Evolutionary conservation across 92 coral and sea anemone genomes (phyloP), one percentile per base, ranked within the genome.

Genomic region (Muricea muricata): DNA sequence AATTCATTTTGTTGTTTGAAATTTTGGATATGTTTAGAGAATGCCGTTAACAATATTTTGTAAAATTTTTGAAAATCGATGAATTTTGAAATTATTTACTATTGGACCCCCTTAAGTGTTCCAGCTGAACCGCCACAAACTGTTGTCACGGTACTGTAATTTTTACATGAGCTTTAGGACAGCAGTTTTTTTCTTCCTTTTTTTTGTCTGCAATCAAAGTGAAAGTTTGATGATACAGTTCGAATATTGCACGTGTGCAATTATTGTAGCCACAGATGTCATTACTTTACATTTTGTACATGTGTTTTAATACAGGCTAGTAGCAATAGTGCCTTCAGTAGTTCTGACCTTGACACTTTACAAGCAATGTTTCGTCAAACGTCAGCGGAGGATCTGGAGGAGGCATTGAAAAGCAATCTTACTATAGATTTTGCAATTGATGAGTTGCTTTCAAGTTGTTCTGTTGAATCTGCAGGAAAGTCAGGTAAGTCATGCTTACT

Each of bases 351-450:
- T 10, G 9, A 35, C 7, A 39, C 56, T 4, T 50, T 46, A 25
- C 61, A 75, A 21, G 61, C 63, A 50, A 75, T 75, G 61, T 75
- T 75, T 42, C 80, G 65, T 25, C 39, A 46, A 4, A 48, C 61
- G 12, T 30, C 80, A 46, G 80, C 6, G 14, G 80, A 46, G 24
- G 32, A 25, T 50, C 20, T 75, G 28, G 80, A 75, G 55, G 61
- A 23, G 30, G 63, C 80, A 17, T 42, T 75, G 25, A 46, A 8
- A 11, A 75, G 63, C 55, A 75, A 75, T 26, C 34, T 75, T 0
- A 75, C 30, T 5, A 46, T 75, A 23, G 80, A 75, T 15, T 75
- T 46, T 45, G 80, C 80, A 18, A 75, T 75, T 46, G 42, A 75
- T 20, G 80, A 75, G 23, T n/a, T 75, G 1, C 48, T 75, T 23